A percentile compares a stretch with the other conserved stretches of the same genome.
Conservation (phyloP, 2,888 invertebrate species). For the Pollenia amentaria region DNA sequence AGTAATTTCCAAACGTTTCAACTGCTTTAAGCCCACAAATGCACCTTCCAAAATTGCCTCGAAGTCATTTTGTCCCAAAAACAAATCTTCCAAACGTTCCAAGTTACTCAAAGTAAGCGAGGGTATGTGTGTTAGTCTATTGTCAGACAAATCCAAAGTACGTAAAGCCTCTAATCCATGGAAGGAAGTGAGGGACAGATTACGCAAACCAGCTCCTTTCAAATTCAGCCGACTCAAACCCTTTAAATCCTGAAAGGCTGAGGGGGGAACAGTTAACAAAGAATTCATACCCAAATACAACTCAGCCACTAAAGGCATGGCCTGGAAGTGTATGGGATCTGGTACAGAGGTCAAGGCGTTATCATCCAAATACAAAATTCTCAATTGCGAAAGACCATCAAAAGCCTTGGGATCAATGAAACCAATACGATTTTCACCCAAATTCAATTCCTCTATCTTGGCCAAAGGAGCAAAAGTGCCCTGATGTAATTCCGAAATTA, state of each 20-base stretch:
- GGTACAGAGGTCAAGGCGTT: slow-evolving; percentile 92
- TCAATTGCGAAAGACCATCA: slow-evolving; percentile 89
- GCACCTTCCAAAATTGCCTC: slow-evolving; percentile 89
- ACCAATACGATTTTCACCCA: slow-evolving; percentile 93
- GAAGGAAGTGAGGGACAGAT: slow-evolving; percentile 92
- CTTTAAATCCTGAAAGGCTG: slow-evolving; percentile 92
- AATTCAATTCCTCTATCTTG: slow-evolving; percentile 92
- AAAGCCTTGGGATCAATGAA: slow-evolving; percentile 92
- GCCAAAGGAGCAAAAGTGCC: slow-evolving; percentile 90
- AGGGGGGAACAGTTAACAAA: slow-evolving; percentile 90
- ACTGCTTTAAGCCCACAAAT: slow-evolving; percentile 91
- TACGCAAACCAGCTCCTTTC: slow-evolving; percentile 91
- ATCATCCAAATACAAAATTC: slow-evolving; percentile 93
- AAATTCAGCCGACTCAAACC: slow-evolving; percentile 91
- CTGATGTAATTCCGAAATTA: slow-evolving; percentile 91
- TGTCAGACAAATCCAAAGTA: slow-evolving; percentile 91
- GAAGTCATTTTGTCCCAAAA: slow-evolving; percentile 93
- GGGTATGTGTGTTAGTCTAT: slow-evolving; percentile 90
- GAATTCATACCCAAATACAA: slow-evolving; percentile 94
- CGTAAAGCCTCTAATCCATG: slow-evolving; percentile 90
- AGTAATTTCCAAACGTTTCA: slow-evolving; percentile 91
- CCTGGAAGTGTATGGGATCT: slow-evolving; percentile 88
- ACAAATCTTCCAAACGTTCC: slow-evolving; percentile 91
- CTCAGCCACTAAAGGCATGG: slow-evolving; percentile 92
- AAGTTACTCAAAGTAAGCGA: slow-evolving; percentile 90